Evolutionary conservation across 1,140 invertebrate genomes (phyloP).

Genomic region (Glossosoma conforme): DNA sequence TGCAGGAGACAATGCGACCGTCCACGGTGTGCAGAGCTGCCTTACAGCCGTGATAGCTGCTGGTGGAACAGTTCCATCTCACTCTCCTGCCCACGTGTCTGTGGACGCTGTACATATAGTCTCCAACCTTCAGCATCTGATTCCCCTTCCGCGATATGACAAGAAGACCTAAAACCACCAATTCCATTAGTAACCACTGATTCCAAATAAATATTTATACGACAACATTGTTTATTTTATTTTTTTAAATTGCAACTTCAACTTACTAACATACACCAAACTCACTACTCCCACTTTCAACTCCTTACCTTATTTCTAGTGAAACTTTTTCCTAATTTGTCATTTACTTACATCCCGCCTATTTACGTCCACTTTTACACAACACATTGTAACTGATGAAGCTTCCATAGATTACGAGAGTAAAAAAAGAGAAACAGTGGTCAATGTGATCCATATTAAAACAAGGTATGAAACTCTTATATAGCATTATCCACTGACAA

Average conservation of each 20-base stretch:
- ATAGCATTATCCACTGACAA: too few species aligned
- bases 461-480: too few species aligned
- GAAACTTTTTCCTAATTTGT: too few species aligned
- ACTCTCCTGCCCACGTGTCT: neutral
- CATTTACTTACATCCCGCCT: too few species aligned
- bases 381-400: too few species aligned
- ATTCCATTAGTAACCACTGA: neutral
- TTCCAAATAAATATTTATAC: neutral
- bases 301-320: too few species aligned
- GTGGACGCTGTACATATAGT: neutral
- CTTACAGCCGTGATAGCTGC: neutral
- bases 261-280: conserved; percentile 5
- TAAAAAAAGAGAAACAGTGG: too few species aligned
- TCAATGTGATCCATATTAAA: too few species aligned
- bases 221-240: conserved; percentile 5
- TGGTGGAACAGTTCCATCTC: neutral
- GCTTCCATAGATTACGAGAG: too few species aligned
- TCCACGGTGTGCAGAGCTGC: neutral
- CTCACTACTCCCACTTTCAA: neutral
- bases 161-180: too few species aligned
- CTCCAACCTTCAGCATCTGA: neutral
- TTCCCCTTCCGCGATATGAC: neutral
- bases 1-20: neutral
- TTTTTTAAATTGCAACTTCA: conserved; percentile 13
- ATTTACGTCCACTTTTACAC: too few species aligned